Percentiles rank a stretch among this genome's conserved stretches.
Conservation (phyloP, 2,888 invertebrate genomes). For the Piscicola geometra region DNA sequence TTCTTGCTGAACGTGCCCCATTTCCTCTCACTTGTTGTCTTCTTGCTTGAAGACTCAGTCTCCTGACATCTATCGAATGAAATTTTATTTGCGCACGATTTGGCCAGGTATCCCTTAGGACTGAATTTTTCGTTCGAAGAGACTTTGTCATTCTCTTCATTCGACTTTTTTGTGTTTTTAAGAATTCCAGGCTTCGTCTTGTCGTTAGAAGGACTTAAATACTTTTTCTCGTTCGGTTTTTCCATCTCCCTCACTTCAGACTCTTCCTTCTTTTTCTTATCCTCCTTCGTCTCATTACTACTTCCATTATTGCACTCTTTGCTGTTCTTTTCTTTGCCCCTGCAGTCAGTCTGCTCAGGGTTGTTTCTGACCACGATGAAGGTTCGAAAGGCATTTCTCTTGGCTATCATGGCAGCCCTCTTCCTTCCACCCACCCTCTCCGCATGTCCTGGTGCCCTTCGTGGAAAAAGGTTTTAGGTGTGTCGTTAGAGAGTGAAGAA, state of each 20-base stretch:
- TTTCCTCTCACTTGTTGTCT: not conserved
- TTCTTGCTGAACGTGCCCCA: not conserved
- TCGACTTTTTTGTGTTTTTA: not conserved
- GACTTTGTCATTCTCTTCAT: not conserved
- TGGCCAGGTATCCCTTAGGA: not conserved
- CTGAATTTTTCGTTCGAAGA: not conserved
- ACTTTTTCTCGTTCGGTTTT: not conserved
- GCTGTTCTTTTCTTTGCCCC: not conserved
- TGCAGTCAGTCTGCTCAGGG: not conserved
- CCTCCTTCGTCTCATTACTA: not conserved
- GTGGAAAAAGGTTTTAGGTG: too few species aligned
- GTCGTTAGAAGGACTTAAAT: not conserved
- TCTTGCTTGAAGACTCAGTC: not conserved
- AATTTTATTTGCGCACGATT: not conserved
- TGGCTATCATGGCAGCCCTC: not conserved
- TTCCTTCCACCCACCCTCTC: not conserved
- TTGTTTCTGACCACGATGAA: slow-evolving; percentile 28
- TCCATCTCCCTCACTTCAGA: not conserved
- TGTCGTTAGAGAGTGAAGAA: too few species aligned
- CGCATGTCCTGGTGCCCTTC: not conserved
- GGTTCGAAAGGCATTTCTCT: slow-evolving; percentile 16
- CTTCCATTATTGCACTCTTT: not conserved
- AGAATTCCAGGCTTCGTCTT: not conserved
- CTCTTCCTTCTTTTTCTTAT: not conserved
- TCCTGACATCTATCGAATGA: not conserved